phyloP scores from a whole-genome alignment of 2,113 vertebrate genomes.

The Larimichthys crocea region DNA sequence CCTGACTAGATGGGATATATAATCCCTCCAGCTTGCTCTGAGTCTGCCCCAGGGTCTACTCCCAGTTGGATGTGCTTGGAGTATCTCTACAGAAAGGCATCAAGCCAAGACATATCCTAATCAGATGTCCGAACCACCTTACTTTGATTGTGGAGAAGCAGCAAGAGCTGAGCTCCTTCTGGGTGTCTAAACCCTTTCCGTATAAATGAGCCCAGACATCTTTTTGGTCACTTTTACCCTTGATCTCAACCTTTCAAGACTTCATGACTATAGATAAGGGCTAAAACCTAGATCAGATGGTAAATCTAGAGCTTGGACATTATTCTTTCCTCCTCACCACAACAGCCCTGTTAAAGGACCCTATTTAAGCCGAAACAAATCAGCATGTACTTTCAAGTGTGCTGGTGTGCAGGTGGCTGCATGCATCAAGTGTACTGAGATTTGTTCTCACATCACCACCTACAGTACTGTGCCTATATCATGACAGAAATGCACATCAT shows the following conservation, averaged over 20 bases:
- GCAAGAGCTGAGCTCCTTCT: not conserved
- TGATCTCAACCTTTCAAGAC: not conserved
- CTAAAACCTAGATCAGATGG: too few relatives aligned
- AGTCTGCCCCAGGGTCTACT: not conserved
- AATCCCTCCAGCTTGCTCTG: slow-evolving; percentile 11
- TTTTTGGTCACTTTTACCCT: not conserved
- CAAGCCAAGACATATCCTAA: not conserved
- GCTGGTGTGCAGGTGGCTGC: not conserved
- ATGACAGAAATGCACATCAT: too few relatives aligned
- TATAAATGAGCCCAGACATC: not conserved
- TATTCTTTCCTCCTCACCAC: not conserved
- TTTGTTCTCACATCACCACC: not conserved
- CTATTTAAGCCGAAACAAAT: too few relatives aligned
- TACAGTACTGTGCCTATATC: too few relatives aligned
- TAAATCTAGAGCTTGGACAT: not conserved
- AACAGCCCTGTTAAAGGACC: not conserved
- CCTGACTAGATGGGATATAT: slow-evolving; percentile 10
- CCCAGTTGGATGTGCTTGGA: not conserved
- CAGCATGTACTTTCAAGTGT: not conserved
- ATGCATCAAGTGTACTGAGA: not conserved
- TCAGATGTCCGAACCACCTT: not conserved
- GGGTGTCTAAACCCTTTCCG: too few relatives aligned
- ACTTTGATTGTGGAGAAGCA: not conserved
- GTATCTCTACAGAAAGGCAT: not conserved
- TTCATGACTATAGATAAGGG: not conserved